Percentiles rank a stretch among this genome's conserved stretches.
These are phyloP conservation scores for Euclidia mi DNA, from an alignment of 2,888 invertebrate genomes.

Conservation along the genomic window DNA sequence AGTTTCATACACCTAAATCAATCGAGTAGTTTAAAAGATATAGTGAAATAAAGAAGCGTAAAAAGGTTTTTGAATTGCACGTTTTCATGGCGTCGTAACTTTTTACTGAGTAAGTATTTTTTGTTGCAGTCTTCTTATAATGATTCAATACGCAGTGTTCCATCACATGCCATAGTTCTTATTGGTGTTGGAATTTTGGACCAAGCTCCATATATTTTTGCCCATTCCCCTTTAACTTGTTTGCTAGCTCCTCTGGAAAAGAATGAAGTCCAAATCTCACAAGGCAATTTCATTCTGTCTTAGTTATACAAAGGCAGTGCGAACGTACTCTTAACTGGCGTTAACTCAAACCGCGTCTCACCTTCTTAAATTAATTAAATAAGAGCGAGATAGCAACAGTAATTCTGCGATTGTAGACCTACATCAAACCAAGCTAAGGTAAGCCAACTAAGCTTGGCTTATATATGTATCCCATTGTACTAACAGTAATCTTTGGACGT, in stretches of 20 bases:
- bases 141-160: too few species aligned
- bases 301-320: constrained; percentile 9
- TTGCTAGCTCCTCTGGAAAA: neutral
- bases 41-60: too few species aligned
- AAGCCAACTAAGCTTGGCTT: constrained; percentile 7
- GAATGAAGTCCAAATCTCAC: neutral
- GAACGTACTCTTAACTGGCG: constrained; percentile 43
- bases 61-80: too few species aligned
- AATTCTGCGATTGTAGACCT: constrained; percentile 43
- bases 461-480: neutral
- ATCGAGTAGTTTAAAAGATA: too few species aligned
- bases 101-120: too few species aligned
- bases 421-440: constrained; percentile 12
- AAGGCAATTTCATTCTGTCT: constrained; percentile 3
- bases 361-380: constrained; percentile 68
- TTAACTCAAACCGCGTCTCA: constrained; percentile 52
- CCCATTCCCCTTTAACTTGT: too few species aligned
- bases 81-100: too few species aligned
- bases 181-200: too few species aligned
- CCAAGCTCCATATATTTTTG: too few species aligned
- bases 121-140: too few species aligned
- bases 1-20: too few species aligned
- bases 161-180: too few species aligned
- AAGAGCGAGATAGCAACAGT: constrained; percentile 55
- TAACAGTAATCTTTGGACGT: neutral